phyloP scores from a whole-genome alignment of 2,888 invertebrate species.

The Amblyteles armatorius region DNA sequence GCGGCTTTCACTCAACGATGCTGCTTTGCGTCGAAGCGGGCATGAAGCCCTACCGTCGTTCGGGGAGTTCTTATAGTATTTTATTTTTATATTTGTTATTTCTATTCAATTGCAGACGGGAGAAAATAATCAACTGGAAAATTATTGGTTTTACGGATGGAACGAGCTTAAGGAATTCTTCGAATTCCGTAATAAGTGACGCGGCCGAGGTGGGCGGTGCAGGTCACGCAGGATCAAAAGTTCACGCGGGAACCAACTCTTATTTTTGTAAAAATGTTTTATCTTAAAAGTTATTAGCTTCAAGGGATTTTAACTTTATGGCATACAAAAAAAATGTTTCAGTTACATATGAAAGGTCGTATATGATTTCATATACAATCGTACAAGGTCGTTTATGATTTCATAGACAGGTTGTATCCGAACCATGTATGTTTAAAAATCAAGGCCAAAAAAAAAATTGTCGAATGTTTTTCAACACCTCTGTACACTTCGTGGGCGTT shows the following conservation, averaged over 20 bases:
- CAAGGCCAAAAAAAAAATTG: neutral
- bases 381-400: neutral
- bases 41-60: slow-evolving; percentile 27
- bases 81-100: neutral
- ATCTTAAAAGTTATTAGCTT: too few species aligned
- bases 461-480: neutral
- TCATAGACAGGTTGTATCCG: neutral
- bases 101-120: neutral
- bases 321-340: too few species aligned
- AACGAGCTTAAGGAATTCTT: neutral
- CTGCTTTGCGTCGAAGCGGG: slow-evolving; percentile 28
- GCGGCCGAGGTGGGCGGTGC: neutral
- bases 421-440: neutral
- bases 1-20: neutral
- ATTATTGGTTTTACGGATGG: slow-evolving; percentile 8
- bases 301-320: too few species aligned
- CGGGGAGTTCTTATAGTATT: slow-evolving; percentile 8
- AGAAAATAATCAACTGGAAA: neutral
- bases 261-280: too few species aligned
- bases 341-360: too few species aligned
- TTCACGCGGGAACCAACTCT: too few species aligned
- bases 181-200: slow-evolving; percentile 10
- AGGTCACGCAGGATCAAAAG: too few species aligned
- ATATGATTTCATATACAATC: too few species aligned
- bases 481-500: neutral